A percentile compares a stretch with the other conserved stretches of the same genome.
Evolutionary conservation across 2,888 invertebrate genomes (phyloP).

Genomic region (Ectobius pallidus): DNA sequence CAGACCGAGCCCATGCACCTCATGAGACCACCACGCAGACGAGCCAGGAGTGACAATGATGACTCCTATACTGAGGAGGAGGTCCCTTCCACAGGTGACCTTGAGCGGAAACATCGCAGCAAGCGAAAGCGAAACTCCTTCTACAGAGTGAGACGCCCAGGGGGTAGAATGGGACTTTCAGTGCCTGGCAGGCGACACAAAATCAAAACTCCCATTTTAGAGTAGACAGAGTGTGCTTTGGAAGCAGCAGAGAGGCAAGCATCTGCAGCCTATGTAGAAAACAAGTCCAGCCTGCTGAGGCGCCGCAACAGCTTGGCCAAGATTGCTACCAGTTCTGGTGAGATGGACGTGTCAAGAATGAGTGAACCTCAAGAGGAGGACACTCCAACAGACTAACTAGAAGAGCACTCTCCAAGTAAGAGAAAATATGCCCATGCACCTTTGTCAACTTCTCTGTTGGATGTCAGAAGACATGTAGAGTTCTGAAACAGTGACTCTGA

Average conservation of each 20-base stretch:
- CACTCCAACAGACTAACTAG: slow-evolving; percentile 29
- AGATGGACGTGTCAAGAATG: slow-evolving; percentile 14
- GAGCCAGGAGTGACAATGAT: slow-evolving; percentile 38
- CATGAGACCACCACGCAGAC: slow-evolving; percentile 36
- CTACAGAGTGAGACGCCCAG: background rate
- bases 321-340: slow-evolving; percentile 11
- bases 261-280: slow-evolving; percentile 39
- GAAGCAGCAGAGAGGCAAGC: slow-evolving; percentile 41
- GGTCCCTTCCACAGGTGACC: background rate
- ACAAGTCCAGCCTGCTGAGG: slow-evolving; percentile 42
- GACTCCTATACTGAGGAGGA: slow-evolving; percentile 39
- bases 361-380: background rate
- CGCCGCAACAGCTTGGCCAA: slow-evolving; percentile 33
- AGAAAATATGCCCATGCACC: background rate
- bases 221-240: slow-evolving; percentile 48
- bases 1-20: slow-evolving; percentile 68
- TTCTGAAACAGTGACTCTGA: background rate
- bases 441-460: background rate
- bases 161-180: background rate
- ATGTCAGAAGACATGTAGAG: background rate
- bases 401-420: slow-evolving; percentile 14
- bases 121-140: slow-evolving; percentile 8
- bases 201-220: slow-evolving; percentile 50
- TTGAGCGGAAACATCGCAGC: background rate
- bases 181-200: slow-evolving; percentile 42